Percentiles rank a stretch among this genome's conserved stretches.
phyloP scores from a whole-genome alignment of 2,888 invertebrate genomes.

The Rhagonycha fulva region DNA sequence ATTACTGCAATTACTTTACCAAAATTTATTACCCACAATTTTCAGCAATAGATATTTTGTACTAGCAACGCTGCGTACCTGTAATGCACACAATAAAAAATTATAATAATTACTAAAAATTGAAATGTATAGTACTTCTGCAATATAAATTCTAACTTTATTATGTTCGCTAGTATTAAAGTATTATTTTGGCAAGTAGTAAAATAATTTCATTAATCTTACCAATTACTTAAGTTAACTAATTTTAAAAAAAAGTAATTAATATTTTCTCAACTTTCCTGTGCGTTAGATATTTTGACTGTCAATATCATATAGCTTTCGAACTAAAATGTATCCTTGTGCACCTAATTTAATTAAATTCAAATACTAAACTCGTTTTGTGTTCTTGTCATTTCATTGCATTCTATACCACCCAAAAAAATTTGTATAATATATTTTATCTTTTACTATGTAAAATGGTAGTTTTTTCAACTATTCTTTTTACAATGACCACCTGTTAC shows the following conservation, averaged over 20 bases:
- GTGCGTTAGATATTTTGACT: neutral
- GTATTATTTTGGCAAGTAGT: neutral
- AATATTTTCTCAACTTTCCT: neutral
- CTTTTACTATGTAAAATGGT: neutral
- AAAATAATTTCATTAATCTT: neutral
- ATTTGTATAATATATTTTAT: neutral
- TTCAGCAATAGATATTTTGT: neutral
- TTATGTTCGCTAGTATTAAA: neutral
- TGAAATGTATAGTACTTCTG: neutral
- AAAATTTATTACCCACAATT: neutral
- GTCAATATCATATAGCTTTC: neutral
- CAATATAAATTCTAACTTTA: neutral
- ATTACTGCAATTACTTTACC: constrained; percentile 1
- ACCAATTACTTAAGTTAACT: neutral
- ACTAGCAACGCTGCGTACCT: neutral
- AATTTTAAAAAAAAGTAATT: neutral
- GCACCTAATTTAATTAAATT: neutral
- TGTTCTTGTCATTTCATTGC: neutral
- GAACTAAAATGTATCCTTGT: neutral
- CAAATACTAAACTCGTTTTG: neutral
- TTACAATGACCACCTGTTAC: constrained; percentile 29
- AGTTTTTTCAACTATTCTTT: constrained; percentile 9
- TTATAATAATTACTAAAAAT: neutral
- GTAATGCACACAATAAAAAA: neutral
- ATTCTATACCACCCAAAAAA: neutral